Evolutionary conservation across 2,113 vertebrate species (phyloP), one percentile per base, ranked within the genome.

Genomic region (Micromys minutus): DNA sequence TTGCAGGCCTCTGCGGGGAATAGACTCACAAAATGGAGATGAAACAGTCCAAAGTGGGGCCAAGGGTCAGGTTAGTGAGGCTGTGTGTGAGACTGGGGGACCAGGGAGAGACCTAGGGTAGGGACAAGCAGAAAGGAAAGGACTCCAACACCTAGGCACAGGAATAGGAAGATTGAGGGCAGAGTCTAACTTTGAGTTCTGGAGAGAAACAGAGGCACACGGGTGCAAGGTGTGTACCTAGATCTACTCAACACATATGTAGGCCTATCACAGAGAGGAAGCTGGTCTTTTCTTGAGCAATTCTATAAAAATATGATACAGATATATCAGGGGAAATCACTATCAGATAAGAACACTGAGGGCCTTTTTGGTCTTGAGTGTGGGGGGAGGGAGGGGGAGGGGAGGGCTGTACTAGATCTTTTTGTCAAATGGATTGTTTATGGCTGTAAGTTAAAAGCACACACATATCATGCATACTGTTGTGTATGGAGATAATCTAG

Each of bases 1-100:
- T 84, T 2, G 4, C 0, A 45, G 9, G 34, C 36, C 36, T 17
- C 0, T 10, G 16, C 6, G 9, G 19, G 29, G 36, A n/a, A 15
- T 1, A 5, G 7, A 10, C 21, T 59, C 9, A 1, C 67, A 42
- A 69, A 72, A 31, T 10, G 1, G 36, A 36, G 63, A 45, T 3
- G 19, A 12, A n/a, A 34, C 7, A 42, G 31, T 45, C 39, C n/a
- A 42, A 17, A 42, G 19, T 65, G 57, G 57, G 21, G 17, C 31
- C 17, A 16, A 24, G 65, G 75, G 45, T 39, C 36, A 0, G 57
- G 45, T n/a, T 34, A 17, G 17, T 19, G 59, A 57, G 10, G 16
- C 77, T n/a, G 9, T 63, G 11, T 7, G 13, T 4, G 8, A 12
- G 29, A 10, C 17, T 9, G 17, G 55, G 17, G n/a, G 11, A 29